These are phyloP conservation scores for Fratercula arctica DNA, from an alignment of 2,797 vertebrate genomes.

Conservation along the genomic window DNA sequence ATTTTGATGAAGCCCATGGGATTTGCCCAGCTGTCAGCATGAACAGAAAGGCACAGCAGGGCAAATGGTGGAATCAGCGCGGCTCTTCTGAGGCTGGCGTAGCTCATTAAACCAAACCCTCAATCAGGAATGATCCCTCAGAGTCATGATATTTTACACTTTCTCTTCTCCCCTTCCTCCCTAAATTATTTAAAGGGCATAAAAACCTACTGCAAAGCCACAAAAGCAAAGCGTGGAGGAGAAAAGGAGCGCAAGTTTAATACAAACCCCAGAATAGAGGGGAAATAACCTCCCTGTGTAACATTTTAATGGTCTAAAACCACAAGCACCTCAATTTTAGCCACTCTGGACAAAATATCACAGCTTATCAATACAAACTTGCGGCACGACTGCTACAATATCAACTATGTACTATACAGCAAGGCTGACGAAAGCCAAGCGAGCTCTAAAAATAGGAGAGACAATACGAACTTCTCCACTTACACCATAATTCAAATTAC, in stretches of 20 bases:
- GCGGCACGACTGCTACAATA: neutral
- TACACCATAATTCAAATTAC: constrained; percentile 16
- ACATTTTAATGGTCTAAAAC: neutral
- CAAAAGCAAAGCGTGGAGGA: neutral
- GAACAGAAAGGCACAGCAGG: neutral
- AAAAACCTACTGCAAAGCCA: neutral
- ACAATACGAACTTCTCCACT: constrained; percentile 6
- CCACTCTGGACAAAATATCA: neutral
- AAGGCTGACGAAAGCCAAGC: constrained; percentile 8
- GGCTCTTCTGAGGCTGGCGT: neutral
- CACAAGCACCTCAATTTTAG: neutral
- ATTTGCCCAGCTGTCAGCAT: neutral
- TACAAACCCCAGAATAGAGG: neutral
- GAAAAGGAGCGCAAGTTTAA: neutral
- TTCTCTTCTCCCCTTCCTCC: neutral
- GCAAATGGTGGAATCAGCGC: accelerated
- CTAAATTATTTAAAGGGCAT: neutral
- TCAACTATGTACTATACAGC: neutral
- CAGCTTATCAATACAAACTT: neutral
- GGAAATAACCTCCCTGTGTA: neutral
- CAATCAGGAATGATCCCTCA: neutral
- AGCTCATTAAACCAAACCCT: neutral
- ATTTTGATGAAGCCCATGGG: neutral
- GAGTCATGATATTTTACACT: neutral
- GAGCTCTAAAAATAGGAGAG: neutral